Evolutionary conservation across 2,888 invertebrate species (phyloP).

Genomic region (Dastarcus helophoroides): DNA sequence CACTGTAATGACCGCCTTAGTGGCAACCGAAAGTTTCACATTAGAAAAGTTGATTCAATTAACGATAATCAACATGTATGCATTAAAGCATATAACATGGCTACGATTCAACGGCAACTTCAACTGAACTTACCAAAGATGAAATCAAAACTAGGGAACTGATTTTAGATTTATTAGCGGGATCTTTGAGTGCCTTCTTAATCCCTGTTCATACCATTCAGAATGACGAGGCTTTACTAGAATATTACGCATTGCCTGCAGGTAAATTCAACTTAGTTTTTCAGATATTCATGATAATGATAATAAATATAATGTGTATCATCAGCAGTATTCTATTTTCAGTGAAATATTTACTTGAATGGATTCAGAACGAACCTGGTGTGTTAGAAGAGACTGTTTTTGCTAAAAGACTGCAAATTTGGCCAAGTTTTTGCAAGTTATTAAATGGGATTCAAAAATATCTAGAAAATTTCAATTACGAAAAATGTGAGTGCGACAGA

Average conservation of each 20-base stretch:
- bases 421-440: conserved; percentile 69
- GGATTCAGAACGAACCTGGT: conserved; percentile 48
- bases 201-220: conserved; percentile 61
- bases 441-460: conserved; percentile 51
- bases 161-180: conserved; percentile 51
- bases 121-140: conserved; percentile 41
- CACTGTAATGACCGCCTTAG: conserved; percentile 59
- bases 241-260: conserved; percentile 58
- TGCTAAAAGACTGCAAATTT: conserved; percentile 53
- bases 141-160: conserved; percentile 49
- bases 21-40: conserved; percentile 68
- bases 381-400: conserved; percentile 44
- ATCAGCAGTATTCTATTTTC: conserved; percentile 21
- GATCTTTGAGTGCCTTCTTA: conserved; percentile 54
- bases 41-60: conserved; percentile 66
- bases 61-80: conserved; percentile 64
- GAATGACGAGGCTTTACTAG: conserved; percentile 47
- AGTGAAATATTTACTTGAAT: conserved; percentile 68
- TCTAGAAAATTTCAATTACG: conserved; percentile 39
- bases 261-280: too few relatives aligned
- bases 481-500: conserved; percentile 41
- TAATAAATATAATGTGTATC: not conserved
- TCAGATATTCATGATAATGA: conserved; percentile 4
- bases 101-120: conserved; percentile 34
- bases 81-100: conserved; percentile 52